Evolutionary conservation across 2,797 vertebrate genomes (phyloP).

Genomic region (Trematomus bernacchii): DNA sequence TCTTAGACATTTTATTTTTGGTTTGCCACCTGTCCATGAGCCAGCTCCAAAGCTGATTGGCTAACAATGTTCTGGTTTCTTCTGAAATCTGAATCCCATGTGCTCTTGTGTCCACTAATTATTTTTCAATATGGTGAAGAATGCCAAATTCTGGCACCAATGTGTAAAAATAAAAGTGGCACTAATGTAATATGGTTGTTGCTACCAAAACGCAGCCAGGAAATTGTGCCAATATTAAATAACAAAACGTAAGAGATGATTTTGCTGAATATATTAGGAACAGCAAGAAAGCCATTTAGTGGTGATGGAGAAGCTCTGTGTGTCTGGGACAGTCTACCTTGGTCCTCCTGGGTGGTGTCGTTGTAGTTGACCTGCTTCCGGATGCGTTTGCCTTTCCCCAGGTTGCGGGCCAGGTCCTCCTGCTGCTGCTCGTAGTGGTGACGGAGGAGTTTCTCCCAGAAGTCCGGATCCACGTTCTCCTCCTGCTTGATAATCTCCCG

Average conservation of each 20-base stretch:
- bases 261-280: too few species aligned
- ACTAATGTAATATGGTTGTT: neutral
- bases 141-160: neutral
- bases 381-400: conserved; percentile 98
- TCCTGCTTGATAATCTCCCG: conserved; percentile 99
- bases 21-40: conserved; percentile 12
- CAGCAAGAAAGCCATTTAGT: neutral
- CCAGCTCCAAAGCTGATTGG: conserved; percentile 11
- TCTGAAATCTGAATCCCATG: neutral
- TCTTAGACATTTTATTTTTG: neutral
- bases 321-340: conserved; percentile 85
- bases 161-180: neutral
- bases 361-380: conserved; percentile 99
- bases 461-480: conserved; percentile 98
- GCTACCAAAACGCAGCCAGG: neutral
- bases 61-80: neutral
- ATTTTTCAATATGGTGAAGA: neutral
- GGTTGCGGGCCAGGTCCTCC: conserved; percentile 95
- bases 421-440: conserved; percentile 99
- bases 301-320: neutral
- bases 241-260: too few species aligned
- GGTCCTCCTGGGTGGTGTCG: conserved; percentile 97
- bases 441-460: conserved; percentile 98
- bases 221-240: neutral
- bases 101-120: conserved; percentile 1